Evolutionary conservation across 1,140 invertebrate species (phyloP), one percentile per base, ranked within the genome.

Genomic region (Caenorhabditis brenneri): DNA sequence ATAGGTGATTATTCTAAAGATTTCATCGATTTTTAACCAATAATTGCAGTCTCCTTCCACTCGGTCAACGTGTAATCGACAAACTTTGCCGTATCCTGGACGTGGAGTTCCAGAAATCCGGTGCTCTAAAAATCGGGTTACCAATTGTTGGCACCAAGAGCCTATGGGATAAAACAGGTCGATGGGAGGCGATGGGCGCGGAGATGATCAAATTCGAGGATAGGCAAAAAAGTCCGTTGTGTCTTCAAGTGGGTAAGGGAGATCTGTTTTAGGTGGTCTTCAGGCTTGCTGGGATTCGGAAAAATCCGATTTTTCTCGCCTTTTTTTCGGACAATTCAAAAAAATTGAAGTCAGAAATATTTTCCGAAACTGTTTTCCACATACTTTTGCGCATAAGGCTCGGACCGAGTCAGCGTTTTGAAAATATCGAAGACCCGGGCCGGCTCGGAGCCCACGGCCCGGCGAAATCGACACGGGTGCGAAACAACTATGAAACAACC

Each of bases 61-160:
- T 85, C 22, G 84, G 84, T 7, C 84, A 85, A 55, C 80, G 79
- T 36, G 84, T 85, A 4, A 80, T 81, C 69, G 49, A 80, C 10
- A 65, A 78, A 49, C 42, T 85, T 22, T 55, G 27, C 33, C 22
- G 55, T 27, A 39, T 85, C 16, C 84, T 85, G 0, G 84, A 85
- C n/a, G 15, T n/a, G 12, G 84, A 85, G 53, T 79, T 85, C 10
- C 42, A 82, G 12, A 60, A 51, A 1, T 46, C 82, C 19, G 84
- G 84, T 0, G 84, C 84, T 31, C 24, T 81, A 48, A 82, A 81
- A n/a, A 39, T 81, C 27, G 65, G n/a, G 12, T 22, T 85, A 19
- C 84, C 84, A 16, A 81, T 85, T 22, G 24, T 85, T 9, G 84
- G 39, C 2, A 24, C 79, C 10, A 80, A 78, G 31, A n/a, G 46